Conservation (phyloP, 2,113 vertebrate species). For the Cepphus grylle region DNA sequence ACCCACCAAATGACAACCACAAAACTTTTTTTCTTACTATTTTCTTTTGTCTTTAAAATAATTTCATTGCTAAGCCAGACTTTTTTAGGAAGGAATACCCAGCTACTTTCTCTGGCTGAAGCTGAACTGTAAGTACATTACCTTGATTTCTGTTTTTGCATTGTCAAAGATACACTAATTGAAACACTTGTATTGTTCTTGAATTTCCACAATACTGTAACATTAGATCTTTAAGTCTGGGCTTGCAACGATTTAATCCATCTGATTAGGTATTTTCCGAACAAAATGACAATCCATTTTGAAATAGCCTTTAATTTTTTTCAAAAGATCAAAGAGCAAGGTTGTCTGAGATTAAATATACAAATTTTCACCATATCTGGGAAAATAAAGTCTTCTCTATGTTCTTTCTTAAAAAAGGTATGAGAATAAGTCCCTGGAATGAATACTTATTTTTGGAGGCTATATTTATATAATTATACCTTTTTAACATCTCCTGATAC, state of each 20-base stretch:
- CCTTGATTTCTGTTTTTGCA: background rate
- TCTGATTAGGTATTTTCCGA: background rate
- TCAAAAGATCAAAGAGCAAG: background rate
- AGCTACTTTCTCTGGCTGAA: background rate
- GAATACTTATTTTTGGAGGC: background rate
- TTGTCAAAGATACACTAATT: background rate
- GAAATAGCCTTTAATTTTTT: background rate
- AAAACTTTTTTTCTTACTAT: background rate
- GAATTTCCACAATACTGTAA: background rate
- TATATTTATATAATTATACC: fast-evolving
- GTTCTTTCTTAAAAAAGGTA: background rate
- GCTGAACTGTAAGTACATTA: background rate
- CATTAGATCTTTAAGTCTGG: background rate
- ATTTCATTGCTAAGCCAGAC: background rate
- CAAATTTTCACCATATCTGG: background rate
- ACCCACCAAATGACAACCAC: background rate
- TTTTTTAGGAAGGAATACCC: background rate
- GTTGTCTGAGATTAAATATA: background rate
- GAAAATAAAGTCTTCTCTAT: background rate
- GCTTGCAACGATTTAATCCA: background rate
- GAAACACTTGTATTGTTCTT: background rate
- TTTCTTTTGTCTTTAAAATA: background rate
- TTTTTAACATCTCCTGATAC: background rate
- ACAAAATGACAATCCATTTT: background rate
- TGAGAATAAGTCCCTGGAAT: background rate